A percentile compares a stretch with the other conserved stretches of the same genome.
These are phyloP conservation scores for Drosophila pachea DNA, from an alignment of 1,140 invertebrate species.

Conservation along the genomic window DNA sequence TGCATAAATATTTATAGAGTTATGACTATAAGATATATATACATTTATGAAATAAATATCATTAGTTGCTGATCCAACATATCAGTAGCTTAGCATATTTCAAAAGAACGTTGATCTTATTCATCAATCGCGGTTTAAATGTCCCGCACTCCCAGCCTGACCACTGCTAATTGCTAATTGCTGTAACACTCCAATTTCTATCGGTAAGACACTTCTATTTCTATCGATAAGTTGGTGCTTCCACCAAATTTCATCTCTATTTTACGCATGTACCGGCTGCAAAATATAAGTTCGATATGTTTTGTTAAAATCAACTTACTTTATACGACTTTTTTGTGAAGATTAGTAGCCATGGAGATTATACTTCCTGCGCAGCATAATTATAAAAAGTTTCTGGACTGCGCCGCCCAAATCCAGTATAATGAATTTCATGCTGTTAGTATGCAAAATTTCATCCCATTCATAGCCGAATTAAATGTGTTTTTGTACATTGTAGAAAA, in stretches of 20 bases:
- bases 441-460: neutral
- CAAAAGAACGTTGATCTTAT: neutral
- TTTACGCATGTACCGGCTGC: slow-evolving; percentile 22
- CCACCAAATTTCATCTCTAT: slow-evolving; percentile 17
- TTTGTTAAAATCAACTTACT: slow-evolving; percentile 5
- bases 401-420: slow-evolving; percentile 48
- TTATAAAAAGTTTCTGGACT: slow-evolving; percentile 49
- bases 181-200: neutral
- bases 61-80: too few relatives aligned
- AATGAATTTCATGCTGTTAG: slow-evolving; percentile 60
- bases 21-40: too few relatives aligned
- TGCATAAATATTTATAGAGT: neutral
- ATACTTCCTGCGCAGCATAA: slow-evolving; percentile 44
- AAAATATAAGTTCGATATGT: neutral
- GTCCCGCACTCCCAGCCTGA: neutral
- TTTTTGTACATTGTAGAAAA: slow-evolving; percentile 39
- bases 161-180: neutral
- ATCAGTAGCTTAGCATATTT: too few relatives aligned
- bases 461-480: neutral
- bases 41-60: too few relatives aligned
- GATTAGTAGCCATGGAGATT: slow-evolving; percentile 47
- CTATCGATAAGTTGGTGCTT: slow-evolving; percentile 3
- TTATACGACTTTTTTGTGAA: neutral
- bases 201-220: neutral
- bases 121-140: neutral